phyloP scores from a whole-genome alignment of 2,888 invertebrate genomes.

The Blastobasis adustella region DNA sequence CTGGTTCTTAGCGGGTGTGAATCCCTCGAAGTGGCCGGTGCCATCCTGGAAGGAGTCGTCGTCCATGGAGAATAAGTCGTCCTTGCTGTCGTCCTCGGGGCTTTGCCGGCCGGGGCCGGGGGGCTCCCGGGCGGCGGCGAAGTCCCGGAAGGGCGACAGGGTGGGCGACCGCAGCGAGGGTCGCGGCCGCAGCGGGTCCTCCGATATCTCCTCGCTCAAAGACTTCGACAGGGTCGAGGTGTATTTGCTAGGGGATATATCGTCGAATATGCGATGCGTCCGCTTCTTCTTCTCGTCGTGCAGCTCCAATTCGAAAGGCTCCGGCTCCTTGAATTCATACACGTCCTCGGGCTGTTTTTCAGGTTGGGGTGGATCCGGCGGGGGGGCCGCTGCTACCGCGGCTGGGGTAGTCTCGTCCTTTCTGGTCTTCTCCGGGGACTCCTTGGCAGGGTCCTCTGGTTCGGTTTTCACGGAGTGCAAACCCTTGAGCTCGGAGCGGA shows the following conservation, averaged over 20 bases:
- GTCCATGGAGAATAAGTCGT: slow-evolving; percentile 74
- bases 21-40: slow-evolving; percentile 69
- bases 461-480: slow-evolving; percentile 74
- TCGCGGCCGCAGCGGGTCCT: slow-evolving; percentile 47
- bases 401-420: slow-evolving; percentile 18
- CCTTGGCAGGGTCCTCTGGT: slow-evolving; percentile 50
- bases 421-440: slow-evolving; percentile 37
- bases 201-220: slow-evolving; percentile 74
- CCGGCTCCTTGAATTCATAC: slow-evolving; percentile 92
- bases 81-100: slow-evolving; percentile 78
- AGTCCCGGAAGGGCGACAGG: slow-evolving; percentile 62
- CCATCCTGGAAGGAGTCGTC: slow-evolving; percentile 76
- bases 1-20: slow-evolving; percentile 73
- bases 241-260: slow-evolving; percentile 66
- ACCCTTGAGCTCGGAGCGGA: slow-evolving; percentile 88
- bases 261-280: slow-evolving; percentile 67
- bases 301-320: slow-evolving; percentile 89
- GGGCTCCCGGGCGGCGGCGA: slow-evolving; percentile 66
- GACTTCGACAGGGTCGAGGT: slow-evolving; percentile 61
- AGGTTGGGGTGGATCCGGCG: slow-evolving; percentile 33
- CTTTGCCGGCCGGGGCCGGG: slow-evolving; percentile 76
- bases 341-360: slow-evolving; percentile 78
- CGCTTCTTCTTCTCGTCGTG: slow-evolving; percentile 74
- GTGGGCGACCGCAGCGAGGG: slow-evolving; percentile 55
- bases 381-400: slow-evolving; percentile 21